Conservation (phyloP, 2,797 vertebrate genomes). For the Allochrocebus solatus region DNA sequence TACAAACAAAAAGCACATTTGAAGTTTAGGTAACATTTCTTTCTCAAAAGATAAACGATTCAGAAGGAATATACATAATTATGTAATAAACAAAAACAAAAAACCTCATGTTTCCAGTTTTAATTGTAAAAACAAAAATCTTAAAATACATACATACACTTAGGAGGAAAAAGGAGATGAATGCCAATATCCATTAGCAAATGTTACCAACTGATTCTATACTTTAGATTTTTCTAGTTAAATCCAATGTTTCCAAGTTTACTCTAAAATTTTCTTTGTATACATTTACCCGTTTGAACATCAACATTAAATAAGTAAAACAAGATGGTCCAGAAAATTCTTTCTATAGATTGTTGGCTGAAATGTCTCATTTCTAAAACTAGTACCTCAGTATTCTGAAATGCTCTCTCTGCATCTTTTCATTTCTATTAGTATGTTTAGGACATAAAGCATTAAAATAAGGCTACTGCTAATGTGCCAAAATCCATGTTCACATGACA, state of each 20-base stretch:
- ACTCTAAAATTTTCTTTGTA: slow-evolving; percentile 44
- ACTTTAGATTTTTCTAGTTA: slow-evolving; percentile 59
- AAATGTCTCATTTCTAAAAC: slow-evolving; percentile 37
- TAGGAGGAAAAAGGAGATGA: slow-evolving; percentile 34
- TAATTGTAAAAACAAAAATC: slow-evolving; percentile 72
- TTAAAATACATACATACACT: slow-evolving; percentile 72
- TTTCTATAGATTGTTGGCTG: slow-evolving; percentile 39
- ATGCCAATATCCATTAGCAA: slow-evolving; percentile 56
- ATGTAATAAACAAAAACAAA: slow-evolving; percentile 52
- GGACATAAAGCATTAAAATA: slow-evolving; percentile 61
- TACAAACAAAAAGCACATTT: slow-evolving; percentile 59
- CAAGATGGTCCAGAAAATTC: slow-evolving; percentile 51
- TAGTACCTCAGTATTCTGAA: slow-evolving; percentile 20
- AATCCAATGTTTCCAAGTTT: slow-evolving; percentile 59
- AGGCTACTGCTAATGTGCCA: slow-evolving; percentile 56
- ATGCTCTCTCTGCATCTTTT: slow-evolving; percentile 45
- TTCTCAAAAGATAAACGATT: slow-evolving; percentile 59
- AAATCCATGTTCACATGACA: slow-evolving; percentile 58
- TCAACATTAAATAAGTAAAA: slow-evolving; percentile 65
- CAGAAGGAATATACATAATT: slow-evolving; percentile 59
- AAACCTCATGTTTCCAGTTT: slow-evolving; percentile 73
- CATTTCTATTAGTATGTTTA: slow-evolving; percentile 47
- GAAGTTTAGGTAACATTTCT: slow-evolving; percentile 57
- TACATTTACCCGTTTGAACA: slow-evolving; percentile 63
- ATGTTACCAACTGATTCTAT: slow-evolving; percentile 28